A percentile compares a stretch with the other conserved stretches of the same genome.
phyloP scores from a whole-genome alignment of 1,140 invertebrate genomes.

The Ceratina calcarata region DNA sequence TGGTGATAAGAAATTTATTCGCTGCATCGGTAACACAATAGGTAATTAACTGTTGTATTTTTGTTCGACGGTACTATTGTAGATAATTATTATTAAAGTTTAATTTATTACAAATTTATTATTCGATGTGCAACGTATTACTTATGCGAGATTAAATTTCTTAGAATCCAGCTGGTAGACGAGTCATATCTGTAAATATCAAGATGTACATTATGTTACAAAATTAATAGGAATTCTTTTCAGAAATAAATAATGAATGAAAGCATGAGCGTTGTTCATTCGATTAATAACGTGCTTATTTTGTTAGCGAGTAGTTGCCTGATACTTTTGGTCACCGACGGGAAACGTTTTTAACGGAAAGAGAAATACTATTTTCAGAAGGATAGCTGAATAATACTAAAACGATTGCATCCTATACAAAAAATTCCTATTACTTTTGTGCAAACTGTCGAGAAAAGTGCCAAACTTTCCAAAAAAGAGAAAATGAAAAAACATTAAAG shows the following conservation, averaged over 20 bases:
- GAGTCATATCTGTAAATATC: slow-evolving; percentile 39
- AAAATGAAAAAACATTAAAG: not conserved
- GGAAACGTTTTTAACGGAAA: not conserved
- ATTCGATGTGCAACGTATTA: slow-evolving; percentile 3
- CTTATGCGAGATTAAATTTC: slow-evolving; percentile 23
- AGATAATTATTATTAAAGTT: slow-evolving; percentile 11
- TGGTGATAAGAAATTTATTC: slow-evolving; percentile 28
- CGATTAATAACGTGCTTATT: slow-evolving; percentile 10
- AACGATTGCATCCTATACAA: not conserved
- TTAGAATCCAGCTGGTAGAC: slow-evolving; percentile 20
- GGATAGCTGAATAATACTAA: not conserved
- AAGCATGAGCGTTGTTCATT: slow-evolving; percentile 14
- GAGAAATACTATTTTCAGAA: not conserved
- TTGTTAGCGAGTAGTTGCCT: not conserved
- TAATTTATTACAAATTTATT: slow-evolving; percentile 10
- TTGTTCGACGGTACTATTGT: slow-evolving; percentile 2
- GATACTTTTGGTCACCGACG: not conserved
- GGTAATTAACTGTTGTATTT: not conserved
- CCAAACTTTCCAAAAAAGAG: slow-evolving; percentile 50
- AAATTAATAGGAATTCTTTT: slow-evolving; percentile 38
- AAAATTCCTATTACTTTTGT: slow-evolving; percentile 45
- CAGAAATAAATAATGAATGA: slow-evolving; percentile 27
- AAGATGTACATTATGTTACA: slow-evolving; percentile 42
- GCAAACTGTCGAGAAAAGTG: slow-evolving; percentile 47
- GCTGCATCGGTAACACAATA: not conserved